Evolutionary conservation across 1,140 invertebrate species (phyloP).

Genomic region (Sycophaga agraensis): DNA sequence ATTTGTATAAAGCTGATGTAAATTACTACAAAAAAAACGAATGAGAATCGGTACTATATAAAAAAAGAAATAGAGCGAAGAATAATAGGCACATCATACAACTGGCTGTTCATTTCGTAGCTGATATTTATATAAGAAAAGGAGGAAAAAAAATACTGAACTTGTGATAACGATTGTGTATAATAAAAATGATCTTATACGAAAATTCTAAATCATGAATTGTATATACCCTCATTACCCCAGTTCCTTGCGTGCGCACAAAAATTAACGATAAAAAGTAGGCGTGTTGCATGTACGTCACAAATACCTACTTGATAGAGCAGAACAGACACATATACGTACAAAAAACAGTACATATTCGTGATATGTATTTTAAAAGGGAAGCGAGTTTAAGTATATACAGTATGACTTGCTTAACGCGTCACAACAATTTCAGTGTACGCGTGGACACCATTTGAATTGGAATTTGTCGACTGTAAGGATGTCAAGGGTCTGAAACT

Average conservation of each 20-base stretch:
- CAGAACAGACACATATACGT: background rate
- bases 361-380: constrained; percentile 16
- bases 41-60: background rate
- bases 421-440: constrained; percentile 3
- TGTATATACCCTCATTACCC: background rate
- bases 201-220: background rate
- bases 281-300: background rate
- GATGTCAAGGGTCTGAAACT: constrained; percentile 12
- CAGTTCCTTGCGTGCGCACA: background rate
- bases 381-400: constrained; percentile 7
- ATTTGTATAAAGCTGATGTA: constrained; percentile 25
- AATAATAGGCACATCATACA: background rate
- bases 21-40: constrained; percentile 4
- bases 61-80: too few species aligned
- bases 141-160: background rate
- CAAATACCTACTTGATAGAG: constrained; percentile 6
- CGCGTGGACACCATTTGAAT: constrained; percentile 10
- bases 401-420: constrained; percentile 9
- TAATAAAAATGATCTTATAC: constrained; percentile 19
- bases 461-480: constrained; percentile 10
- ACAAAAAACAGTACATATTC: background rate
- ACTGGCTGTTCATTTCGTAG: constrained; percentile 7
- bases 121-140: constrained; percentile 11
- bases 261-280: background rate
- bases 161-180: constrained; percentile 24